Base-by-base conservation (phyloP, 2,888 invertebrate genomes). In the Loripinus fragilis region DNA sequence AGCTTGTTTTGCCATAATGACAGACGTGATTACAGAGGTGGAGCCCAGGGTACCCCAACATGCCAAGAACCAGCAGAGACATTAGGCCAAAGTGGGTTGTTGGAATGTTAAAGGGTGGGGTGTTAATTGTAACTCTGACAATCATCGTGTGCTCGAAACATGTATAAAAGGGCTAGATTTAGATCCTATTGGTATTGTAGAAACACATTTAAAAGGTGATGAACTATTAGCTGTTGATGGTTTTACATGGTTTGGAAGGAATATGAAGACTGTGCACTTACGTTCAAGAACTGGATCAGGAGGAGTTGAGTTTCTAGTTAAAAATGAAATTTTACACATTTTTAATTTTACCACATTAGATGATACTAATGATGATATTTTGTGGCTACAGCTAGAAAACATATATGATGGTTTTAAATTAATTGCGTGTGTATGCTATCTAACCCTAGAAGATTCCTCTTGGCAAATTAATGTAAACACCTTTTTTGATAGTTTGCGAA, bases 401-500 rank as follows among this genome's bases (percentile, higher is more conserved):
- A 38, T 8, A 38, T 38, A 5, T 5, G 12, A 12, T 12, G 12
- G 38, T 38, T 38, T 38, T 8, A 38, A 12, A 5, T 8, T 38
- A 68, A 15, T 68, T 12, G 15, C 30, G 12, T 68, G 70, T 52
- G 70, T 70, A 1, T 70, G 70, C 52, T 70, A 70, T 23, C 25
- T 70, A 30, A 35, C 70, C 3, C 52, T 33, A 35, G 70, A 71
- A 38, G 69, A 71, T 33, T 74, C 79, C 8, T 71, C 75, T 23
- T 45, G 69, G 23, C 20, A 64, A 8, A 65, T 79, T 65, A 69
- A 79, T 72, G 72, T 74, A 17, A 68, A 71, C 65, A 17, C 17
- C 15, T 74, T 79, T 71, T 74, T 64, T 66, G 75, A 79, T 48
- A 33, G 41, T 12, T 60, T 79, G 5, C 17, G 64, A 25, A 41